Evolutionary conservation across 2,113 vertebrate genomes (phyloP).

Genomic region (Sapayoa aenigma): DNA sequence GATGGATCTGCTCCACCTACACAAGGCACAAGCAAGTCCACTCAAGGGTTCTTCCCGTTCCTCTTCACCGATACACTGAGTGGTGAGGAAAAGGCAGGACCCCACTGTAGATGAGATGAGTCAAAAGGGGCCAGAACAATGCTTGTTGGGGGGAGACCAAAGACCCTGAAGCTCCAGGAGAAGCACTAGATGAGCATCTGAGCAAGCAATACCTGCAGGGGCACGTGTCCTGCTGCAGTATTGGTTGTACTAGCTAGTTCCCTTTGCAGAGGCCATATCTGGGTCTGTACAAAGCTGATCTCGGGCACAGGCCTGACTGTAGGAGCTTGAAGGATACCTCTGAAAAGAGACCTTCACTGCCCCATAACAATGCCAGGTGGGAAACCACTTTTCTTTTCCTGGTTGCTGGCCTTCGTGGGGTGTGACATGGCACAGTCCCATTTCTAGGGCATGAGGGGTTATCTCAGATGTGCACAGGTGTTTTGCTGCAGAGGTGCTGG

Average conservation of each 20-base stretch:
- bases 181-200: not conserved
- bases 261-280: not conserved
- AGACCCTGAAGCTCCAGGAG: not conserved
- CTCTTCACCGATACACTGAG: not conserved
- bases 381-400: not conserved
- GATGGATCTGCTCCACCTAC: not conserved
- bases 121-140: not conserved
- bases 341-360: not conserved
- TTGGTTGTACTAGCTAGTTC: not conserved
- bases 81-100: not conserved
- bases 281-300: not conserved
- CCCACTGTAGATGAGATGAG: not conserved
- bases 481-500: fast-evolving
- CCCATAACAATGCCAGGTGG: not conserved
- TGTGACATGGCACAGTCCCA: not conserved
- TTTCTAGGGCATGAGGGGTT: not conserved
- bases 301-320: not conserved
- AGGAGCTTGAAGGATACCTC: not conserved
- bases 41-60: not conserved
- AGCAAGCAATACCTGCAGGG: not conserved
- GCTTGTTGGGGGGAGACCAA: not conserved
- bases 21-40: not conserved
- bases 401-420: not conserved
- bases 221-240: not conserved
- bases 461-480: not conserved